Evolutionary conservation across 1,140 invertebrate genomes (phyloP).

Genomic region (Paramacrobiotus metropolitanus): DNA sequence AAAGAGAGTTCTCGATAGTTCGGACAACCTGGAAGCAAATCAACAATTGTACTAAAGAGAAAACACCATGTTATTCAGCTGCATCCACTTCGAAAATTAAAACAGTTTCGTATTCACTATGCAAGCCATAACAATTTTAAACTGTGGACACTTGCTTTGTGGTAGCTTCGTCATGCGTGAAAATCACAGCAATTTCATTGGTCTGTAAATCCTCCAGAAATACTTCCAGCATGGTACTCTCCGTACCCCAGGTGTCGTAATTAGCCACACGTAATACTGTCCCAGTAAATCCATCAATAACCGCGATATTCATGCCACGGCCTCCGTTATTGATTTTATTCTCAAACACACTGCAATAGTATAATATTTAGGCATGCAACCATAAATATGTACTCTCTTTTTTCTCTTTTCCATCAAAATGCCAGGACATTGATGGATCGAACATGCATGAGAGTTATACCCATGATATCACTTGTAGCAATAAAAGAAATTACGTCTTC

Average conservation of each 20-base stretch:
- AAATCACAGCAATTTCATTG: conserved; percentile 23
- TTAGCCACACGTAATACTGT: conserved; percentile 15
- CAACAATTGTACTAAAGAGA: too few species aligned
- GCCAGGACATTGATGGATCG: too few species aligned
- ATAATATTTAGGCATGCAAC: too few species aligned
- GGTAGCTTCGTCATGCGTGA: conserved; percentile 26
- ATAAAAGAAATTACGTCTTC: too few species aligned
- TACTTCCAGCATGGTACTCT: conserved; percentile 21
- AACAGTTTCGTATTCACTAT: too few species aligned
- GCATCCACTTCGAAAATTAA: too few species aligned
- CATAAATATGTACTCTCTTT: too few species aligned
- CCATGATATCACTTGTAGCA: too few species aligned
- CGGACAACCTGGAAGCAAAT: conserved; percentile 15
- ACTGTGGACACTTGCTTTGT: conserved; percentile 23
- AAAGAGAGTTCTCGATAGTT: conserved; percentile 21
- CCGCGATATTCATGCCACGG: conserved; percentile 25
- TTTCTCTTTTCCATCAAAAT: too few species aligned
- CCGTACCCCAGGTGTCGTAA: conserved; percentile 27
- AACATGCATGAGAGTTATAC: too few species aligned
- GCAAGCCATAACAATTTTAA: too few species aligned
- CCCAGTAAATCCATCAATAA: conserved; percentile 20
- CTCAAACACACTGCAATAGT: conserved; percentile 19
- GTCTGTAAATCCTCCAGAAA: conserved; percentile 23
- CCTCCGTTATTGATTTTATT: conserved; percentile 24
- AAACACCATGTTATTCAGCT: too few species aligned